Evolutionary conservation across 2,113 vertebrate genomes (phyloP).

Genomic region (Oncorhynchus nerka): DNA sequence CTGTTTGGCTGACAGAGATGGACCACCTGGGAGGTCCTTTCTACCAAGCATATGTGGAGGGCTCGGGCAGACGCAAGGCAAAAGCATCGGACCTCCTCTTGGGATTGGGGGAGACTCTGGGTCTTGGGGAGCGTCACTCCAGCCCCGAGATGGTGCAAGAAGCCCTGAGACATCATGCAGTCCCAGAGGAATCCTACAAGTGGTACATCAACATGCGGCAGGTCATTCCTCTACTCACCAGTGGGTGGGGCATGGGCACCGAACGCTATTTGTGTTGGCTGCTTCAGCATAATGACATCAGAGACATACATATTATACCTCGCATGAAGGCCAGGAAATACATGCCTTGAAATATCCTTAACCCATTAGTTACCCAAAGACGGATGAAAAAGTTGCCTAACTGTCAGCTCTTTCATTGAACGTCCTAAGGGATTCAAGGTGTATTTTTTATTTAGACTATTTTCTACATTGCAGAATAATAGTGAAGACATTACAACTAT

Average conservation of each 20-base stretch:
- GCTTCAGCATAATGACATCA: slow-evolving; percentile 73
- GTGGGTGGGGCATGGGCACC: slow-evolving; percentile 80
- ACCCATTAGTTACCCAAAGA: neutral
- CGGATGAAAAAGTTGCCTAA: neutral
- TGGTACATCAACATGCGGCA: slow-evolving; percentile 77
- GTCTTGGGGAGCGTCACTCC: slow-evolving; percentile 76
- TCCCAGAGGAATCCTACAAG: slow-evolving; percentile 72
- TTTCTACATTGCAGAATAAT: neutral
- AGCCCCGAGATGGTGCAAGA: slow-evolving; percentile 69
- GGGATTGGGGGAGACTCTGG: slow-evolving; percentile 77
- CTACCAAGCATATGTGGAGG: slow-evolving; percentile 76
- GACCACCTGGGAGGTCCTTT: slow-evolving; percentile 77
- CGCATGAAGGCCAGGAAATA: slow-evolving; percentile 75
- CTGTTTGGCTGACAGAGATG: slow-evolving; percentile 79
- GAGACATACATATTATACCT: slow-evolving; percentile 78
- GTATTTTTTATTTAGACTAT: neutral
- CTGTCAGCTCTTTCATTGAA: neutral
- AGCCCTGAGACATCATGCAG: slow-evolving; percentile 70
- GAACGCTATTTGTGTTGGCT: slow-evolving; percentile 79
- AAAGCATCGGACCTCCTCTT: slow-evolving; percentile 77
- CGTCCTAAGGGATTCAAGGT: neutral
- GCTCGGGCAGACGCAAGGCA: slow-evolving; percentile 65
- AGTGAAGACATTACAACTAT: too few species aligned
- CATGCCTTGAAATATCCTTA: slow-evolving; percentile 64
- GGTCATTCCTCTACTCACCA: slow-evolving; percentile 68